phyloP scores from a whole-genome alignment of 2,113 vertebrate genomes.

The Hippolais icterina region DNA sequence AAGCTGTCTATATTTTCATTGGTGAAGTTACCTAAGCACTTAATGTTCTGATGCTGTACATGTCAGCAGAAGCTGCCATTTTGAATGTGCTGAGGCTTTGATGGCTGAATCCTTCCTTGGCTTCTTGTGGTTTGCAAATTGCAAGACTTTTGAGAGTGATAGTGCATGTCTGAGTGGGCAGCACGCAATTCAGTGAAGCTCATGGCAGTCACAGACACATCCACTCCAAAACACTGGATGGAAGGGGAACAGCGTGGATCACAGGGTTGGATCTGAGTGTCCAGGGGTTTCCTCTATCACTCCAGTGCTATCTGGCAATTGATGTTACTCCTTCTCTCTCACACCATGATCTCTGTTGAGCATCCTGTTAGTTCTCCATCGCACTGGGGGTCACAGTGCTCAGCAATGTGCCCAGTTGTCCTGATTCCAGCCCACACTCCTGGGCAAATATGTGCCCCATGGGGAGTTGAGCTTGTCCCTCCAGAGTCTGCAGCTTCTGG shows the following conservation, averaged over 20 bases:
- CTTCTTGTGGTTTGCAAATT: not conserved
- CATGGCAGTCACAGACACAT: not conserved
- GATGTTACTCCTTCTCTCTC: not conserved
- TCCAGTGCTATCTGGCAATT: not conserved
- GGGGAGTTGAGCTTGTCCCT: not conserved
- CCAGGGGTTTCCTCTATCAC: not conserved
- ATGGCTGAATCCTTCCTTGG: not conserved
- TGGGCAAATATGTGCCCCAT: rapidly evolving
- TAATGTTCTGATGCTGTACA: not conserved
- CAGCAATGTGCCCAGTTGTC: rapidly evolving
- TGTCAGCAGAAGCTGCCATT: not conserved
- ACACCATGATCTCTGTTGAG: not conserved
- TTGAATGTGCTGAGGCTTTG: not conserved
- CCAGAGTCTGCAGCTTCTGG: not conserved
- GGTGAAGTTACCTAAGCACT: not conserved
- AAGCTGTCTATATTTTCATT: not conserved
- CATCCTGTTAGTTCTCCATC: not conserved
- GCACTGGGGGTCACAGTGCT: not conserved
- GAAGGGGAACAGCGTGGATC: rapidly evolving
- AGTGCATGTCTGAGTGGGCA: not conserved
- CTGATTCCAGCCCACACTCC: not conserved
- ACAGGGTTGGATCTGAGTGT: not conserved
- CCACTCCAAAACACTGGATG: not conserved
- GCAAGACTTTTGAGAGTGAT: not conserved
- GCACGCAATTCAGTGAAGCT: not conserved